These are phyloP conservation scores for Ennomos fuscantarius DNA, from an alignment of 2,888 invertebrate genomes.

Conservation along the genomic window DNA sequence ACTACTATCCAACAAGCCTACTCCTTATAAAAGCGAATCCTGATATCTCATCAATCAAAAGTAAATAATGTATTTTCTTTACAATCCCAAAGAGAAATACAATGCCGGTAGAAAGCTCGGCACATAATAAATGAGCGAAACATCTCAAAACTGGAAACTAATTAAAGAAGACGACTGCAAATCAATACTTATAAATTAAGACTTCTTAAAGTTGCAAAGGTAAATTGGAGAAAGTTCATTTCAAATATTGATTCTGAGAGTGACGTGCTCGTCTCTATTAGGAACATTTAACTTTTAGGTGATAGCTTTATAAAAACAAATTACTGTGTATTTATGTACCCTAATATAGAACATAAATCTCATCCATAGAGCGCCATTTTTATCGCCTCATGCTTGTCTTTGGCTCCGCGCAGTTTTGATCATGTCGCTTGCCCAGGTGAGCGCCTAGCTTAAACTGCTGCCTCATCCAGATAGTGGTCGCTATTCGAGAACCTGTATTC, in stretches of 20 bases:
- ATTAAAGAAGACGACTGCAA: conserved; percentile 71
- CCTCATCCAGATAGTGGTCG: too few species aligned
- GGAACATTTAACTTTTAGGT: neutral
- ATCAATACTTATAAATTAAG: conserved; percentile 80
- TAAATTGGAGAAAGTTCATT: conserved; percentile 77
- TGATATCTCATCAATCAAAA: conserved; percentile 39
- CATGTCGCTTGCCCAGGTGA: too few species aligned
- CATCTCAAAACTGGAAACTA: conserved; percentile 74
- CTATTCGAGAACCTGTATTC: too few species aligned
- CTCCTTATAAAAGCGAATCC: conserved; percentile 26
- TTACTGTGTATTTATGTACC: too few species aligned
- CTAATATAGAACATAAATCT: too few species aligned
- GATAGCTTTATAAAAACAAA: conserved; percentile 9
- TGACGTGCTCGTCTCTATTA: conserved; percentile 48
- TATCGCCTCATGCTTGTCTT: too few species aligned
- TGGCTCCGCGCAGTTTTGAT: too few species aligned
- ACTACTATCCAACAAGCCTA: conserved; percentile 20
- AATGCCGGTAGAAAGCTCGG: conserved; percentile 47
- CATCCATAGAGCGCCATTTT: too few species aligned
- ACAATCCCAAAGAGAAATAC: conserved; percentile 30
- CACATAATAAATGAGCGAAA: conserved; percentile 73
- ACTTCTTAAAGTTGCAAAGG: conserved; percentile 68
- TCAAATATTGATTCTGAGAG: conserved; percentile 70
- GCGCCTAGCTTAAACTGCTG: too few species aligned
- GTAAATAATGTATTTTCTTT: conserved; percentile 41